Evolutionary conservation across 2,113 vertebrate species (phyloP), one percentile per base, ranked within the genome.

Genomic region (Scartelaos histophorus): DNA sequence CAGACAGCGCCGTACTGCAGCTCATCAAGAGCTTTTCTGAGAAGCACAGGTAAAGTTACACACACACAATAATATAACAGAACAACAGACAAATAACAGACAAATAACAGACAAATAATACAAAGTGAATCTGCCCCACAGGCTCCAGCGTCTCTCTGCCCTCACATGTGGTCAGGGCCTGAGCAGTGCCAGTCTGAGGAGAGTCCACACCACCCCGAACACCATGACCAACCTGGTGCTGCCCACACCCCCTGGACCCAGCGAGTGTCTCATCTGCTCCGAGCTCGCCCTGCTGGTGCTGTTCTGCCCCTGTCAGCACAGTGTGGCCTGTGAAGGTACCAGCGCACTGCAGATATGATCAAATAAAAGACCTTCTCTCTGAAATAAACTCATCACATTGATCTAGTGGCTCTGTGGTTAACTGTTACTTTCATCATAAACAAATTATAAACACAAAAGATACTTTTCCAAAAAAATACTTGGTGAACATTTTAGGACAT

Each of bases 261-360:
- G 95, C 0, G 98, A 99, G 92, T 99, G 98, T 92, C 93, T 99
- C 86, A 98, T 99, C 92, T 99, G 98, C 90, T 99, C 97, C 0
- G 97, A 99, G 83, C 93, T 97, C 82, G 95, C 97, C 3, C 88
- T 96, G 84, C 95, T 99, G 49, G 93, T 99, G 67, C 94, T 94
- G 22, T 99, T 99, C 91, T 94, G 93, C 38, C 98, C 98, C 0
- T 99, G 98, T 85, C 96, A 98, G 88, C 98, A 99, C 93, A 97
- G 96, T 13, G 97, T 97, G 1, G 97, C 96, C 58, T 99, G 98
- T 73, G 97, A 99, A 94, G 98, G 98, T 99, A 80, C 5, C 11
- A 12, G 13, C 11, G 43, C 19, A 64, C 35, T 54, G n/a, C 51
- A 47, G 13, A 47, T 13, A 47, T 47, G 10, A 47, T 15, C 38